Conservation (phyloP, 2,797 vertebrate species). For the Phyllotis vaccarum region DNA sequence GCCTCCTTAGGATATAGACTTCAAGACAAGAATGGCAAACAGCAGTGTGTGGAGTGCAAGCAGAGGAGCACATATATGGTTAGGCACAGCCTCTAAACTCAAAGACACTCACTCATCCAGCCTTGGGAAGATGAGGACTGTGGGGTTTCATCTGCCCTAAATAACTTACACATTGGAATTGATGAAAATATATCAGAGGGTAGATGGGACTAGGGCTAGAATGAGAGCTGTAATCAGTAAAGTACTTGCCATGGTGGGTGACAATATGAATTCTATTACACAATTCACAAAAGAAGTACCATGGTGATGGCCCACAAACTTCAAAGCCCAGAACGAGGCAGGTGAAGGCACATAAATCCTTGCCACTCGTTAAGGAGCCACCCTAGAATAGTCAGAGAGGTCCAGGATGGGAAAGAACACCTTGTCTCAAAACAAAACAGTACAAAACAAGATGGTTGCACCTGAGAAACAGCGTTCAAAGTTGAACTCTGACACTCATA, state of each 20-base stretch:
- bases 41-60: neutral
- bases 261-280: neutral
- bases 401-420: neutral
- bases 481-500: neutral
- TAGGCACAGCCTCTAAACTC: neutral
- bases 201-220: neutral
- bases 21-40: neutral
- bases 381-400: neutral
- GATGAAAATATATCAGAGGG: neutral
- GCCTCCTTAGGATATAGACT: neutral
- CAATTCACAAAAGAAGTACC: neutral
- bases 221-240: neutral
- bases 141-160: neutral
- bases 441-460: neutral
- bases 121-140: neutral
- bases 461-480: neutral
- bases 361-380: neutral
- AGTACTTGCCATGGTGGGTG: neutral
- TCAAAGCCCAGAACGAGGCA: neutral
- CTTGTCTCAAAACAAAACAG: neutral
- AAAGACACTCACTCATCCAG: neutral
- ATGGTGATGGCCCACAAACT: too few species aligned
- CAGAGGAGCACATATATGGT: rapidly evolving
- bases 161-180: neutral
- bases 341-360: neutral